A percentile compares a stretch with the other conserved stretches of the same genome.
Evolutionary conservation across 2,113 vertebrate species (phyloP).

Genomic region (Echinops telfairi): DNA sequence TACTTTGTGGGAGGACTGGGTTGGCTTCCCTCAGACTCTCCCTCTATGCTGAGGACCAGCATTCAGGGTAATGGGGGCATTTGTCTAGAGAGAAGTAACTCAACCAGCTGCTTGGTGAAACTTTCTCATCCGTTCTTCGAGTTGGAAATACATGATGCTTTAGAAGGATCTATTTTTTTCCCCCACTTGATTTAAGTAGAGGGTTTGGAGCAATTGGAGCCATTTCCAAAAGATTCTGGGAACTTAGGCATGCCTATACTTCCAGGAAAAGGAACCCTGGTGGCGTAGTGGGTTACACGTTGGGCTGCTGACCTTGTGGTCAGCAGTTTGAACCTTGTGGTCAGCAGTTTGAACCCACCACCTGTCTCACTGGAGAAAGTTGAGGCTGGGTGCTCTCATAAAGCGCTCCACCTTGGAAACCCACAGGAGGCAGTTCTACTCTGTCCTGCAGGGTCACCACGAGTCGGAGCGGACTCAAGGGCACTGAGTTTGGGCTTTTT

Average conservation of each 20-base stretch:
- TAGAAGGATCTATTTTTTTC: conserved; percentile 35
- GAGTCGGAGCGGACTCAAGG: too few relatives aligned
- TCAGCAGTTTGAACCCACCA: too few relatives aligned
- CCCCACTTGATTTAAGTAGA: conserved; percentile 15
- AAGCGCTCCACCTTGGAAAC: too few relatives aligned
- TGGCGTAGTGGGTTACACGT: too few relatives aligned
- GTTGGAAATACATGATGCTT: background rate
- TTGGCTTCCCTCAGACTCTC: background rate
- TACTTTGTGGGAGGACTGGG: background rate
- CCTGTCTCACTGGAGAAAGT: too few relatives aligned
- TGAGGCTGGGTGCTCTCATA: too few relatives aligned
- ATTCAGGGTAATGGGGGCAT: background rate
- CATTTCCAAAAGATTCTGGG: background rate
- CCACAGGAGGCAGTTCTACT: too few relatives aligned
- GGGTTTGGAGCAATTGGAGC: background rate
- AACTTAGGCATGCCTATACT: background rate
- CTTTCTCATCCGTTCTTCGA: conserved; percentile 22
- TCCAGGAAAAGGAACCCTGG: too few relatives aligned
- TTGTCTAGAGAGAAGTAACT: background rate
- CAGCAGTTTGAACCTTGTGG: too few relatives aligned
- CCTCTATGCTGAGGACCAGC: background rate
- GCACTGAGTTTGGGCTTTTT: too few relatives aligned
- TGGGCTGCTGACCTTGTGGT: too few relatives aligned
- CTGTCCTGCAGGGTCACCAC: too few relatives aligned
- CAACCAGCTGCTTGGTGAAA: background rate